Evolutionary conservation across 2,797 vertebrate species (phyloP), one percentile per base, ranked within the genome.

Genomic region (Acestrorhynchus altus): DNA sequence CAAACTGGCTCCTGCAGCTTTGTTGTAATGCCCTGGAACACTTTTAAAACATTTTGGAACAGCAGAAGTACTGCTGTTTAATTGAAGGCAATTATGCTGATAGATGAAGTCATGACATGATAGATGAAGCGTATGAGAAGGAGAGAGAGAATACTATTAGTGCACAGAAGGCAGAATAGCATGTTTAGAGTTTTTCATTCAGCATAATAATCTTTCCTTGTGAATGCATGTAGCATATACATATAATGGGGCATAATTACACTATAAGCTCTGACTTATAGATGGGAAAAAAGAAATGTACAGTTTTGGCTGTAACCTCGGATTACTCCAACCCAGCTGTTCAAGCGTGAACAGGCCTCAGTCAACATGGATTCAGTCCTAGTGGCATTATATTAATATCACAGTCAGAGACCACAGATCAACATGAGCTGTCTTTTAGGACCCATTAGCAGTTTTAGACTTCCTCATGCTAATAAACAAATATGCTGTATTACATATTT

Each of bases 11-110:
- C 63, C 28, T 22, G 44, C 52, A 68, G 12, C 61, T 51, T 56
- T 73, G 13, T 57, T 60, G 40, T 49, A 71, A 71, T 47, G 35
- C 39, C 35, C 66, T 47, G 56, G 35, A 66, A 61, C 18, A 73
- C 35, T 54, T 61, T 5, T n/a, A n/a, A n/a, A n/a, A n/a, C n/a
- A n/a, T n/a, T n/a, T n/a, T n/a, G n/a, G n/a, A n/a, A 31, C 10
- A 0, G 16, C 39, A 46, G 52, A 44, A 64, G 39, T 66, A 52
- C 8, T 18, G 35, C 18, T 26, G 56, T 60, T 79, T 63, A 76
- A 68, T 52, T 67, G 59, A 68, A 78, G 77, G 59, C 49, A 67
- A 22, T 40, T 64, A 49, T 46, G 51, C 57, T 46, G 35, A 81
- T 52, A 28, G 35, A 61, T 74, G 47, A 81, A 46, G 74, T 63